Evolutionary conservation across 2,797 vertebrate species (phyloP), one percentile per base, ranked within the genome.

Genomic region (Platalea minor): DNA sequence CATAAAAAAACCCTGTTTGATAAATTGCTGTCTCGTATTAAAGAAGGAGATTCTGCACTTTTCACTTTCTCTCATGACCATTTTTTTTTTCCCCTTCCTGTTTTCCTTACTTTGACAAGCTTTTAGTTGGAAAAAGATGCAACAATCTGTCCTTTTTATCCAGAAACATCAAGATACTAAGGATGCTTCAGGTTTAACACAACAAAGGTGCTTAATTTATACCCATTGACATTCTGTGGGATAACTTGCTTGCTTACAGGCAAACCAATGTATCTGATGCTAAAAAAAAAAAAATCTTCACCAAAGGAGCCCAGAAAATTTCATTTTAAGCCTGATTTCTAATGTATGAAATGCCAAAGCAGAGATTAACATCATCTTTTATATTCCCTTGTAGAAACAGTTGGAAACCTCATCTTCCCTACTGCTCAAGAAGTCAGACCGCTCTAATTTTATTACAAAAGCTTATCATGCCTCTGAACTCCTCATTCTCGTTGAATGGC

Each of bases 351-450:
- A 84, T 76, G 28, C 31, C 74, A 85, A 21, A 1, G 0, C 37
- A 92, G 78, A 70, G 50, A 95, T 63, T 60, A 92, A 53, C 26
- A 83, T n/a, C 6, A 70, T 91, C 69, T 83, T 95, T 91, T 78
- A 77, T 24, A 75, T 41, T 68, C 54, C 50, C 53, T 68, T 91
- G 37, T 59, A 83, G 61, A 77, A 93, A 80, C 84, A 91, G 94
- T 54, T 94, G 93, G 93, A 96, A 93, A 85, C 13, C 37, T 92
- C 86, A 85, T 93, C 81, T 80, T 93, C 53, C 84, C 77, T 35
- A 60, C 60, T 39, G 90, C 67, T 95, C 39, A 87, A 78, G 82
- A 76, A 95, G 56, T 53, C 60, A 86, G 63, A 59, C 46, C 5
- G 8, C 7, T 43, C 48, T 74, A 63, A 91, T 91, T 91, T 88